Percentiles rank a stretch among this genome's conserved stretches.
Conservation (phyloP, 2,113 vertebrate genomes). For the Odocoileus virginianus region DNA sequence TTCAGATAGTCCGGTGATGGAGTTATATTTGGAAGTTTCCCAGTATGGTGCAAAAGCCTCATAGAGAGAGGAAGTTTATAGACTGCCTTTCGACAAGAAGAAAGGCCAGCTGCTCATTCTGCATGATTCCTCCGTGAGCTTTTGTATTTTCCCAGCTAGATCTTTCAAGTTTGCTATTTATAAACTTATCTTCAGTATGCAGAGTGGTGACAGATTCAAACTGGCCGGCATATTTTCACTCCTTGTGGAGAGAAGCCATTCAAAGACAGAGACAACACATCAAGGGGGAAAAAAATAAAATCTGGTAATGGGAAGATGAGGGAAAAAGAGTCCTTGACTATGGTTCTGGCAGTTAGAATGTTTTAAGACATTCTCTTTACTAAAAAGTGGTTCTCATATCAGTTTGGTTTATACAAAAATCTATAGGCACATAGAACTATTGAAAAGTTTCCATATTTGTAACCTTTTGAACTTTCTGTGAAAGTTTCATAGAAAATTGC, state of each 20-base stretch:
- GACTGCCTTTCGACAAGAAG: slow-evolving; percentile 46
- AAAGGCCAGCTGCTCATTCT: slow-evolving; percentile 53
- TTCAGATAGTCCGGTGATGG: slow-evolving; percentile 52
- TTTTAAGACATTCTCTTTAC: neutral
- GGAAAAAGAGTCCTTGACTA: neutral
- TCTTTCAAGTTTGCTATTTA: slow-evolving; percentile 41
- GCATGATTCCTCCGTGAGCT: neutral
- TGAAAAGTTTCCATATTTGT: neutral
- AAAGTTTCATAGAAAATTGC: neutral
- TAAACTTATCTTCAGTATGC: neutral
- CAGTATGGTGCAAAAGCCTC: slow-evolving; percentile 57
- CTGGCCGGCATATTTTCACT: neutral
- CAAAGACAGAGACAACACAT: neutral
- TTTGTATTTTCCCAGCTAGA: slow-evolving; percentile 44
- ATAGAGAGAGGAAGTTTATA: slow-evolving; percentile 57
- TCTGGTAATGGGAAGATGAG: neutral
- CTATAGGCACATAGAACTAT: neutral
- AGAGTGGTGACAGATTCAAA: neutral
- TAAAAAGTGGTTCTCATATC: neutral
- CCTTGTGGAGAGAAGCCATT: neutral
- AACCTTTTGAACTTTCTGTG: neutral
- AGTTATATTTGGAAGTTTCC: slow-evolving; percentile 74
- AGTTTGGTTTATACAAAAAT: neutral
- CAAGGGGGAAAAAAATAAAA: neutral
- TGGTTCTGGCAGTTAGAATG: neutral